A percentile compares a stretch with the other conserved stretches of the same genome.
Evolutionary conservation across 2,113 vertebrate genomes (phyloP).

Genomic region (Callithrix jacchus): DNA sequence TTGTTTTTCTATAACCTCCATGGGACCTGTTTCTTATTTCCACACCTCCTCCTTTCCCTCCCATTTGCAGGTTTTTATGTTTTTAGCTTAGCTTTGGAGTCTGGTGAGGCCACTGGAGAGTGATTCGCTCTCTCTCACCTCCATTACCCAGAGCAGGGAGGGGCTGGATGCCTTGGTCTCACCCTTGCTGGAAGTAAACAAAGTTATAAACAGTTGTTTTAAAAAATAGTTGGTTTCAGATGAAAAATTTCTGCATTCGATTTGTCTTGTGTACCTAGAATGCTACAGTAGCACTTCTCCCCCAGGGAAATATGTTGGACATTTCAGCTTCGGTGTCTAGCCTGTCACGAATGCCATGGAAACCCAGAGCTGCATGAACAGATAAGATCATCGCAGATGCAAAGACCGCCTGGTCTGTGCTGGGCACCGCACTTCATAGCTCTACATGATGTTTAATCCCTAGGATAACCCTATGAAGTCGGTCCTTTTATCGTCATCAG

Average conservation of each 20-base stretch:
- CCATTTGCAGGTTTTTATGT: not conserved
- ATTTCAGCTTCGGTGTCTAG: not conserved
- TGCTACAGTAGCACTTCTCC: not conserved
- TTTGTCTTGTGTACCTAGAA: constrained; percentile 14
- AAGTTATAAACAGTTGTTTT: constrained; percentile 52
- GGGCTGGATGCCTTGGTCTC: not conserved
- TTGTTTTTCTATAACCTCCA: constrained; percentile 62
- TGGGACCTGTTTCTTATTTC: not conserved
- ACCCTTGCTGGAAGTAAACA: constrained; percentile 34
- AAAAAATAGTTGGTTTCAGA: constrained; percentile 51
- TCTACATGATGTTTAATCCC: not conserved
- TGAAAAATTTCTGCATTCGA: constrained; percentile 12
- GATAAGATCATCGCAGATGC: not conserved
- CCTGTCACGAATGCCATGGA: not conserved
- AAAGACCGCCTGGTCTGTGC: not conserved
- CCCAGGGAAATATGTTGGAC: not conserved
- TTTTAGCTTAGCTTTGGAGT: not conserved
- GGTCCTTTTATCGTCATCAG: not conserved
- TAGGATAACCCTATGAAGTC: not conserved
- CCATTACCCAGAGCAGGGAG: not conserved
- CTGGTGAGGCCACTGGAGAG: not conserved
- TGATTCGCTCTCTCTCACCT: not conserved
- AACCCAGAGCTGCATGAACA: not conserved
- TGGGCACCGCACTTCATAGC: not conserved
- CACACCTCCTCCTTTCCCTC: not conserved